phyloP scores from a whole-genome alignment of 2,113 vertebrate genomes.

The Carettochelys insculpta region DNA sequence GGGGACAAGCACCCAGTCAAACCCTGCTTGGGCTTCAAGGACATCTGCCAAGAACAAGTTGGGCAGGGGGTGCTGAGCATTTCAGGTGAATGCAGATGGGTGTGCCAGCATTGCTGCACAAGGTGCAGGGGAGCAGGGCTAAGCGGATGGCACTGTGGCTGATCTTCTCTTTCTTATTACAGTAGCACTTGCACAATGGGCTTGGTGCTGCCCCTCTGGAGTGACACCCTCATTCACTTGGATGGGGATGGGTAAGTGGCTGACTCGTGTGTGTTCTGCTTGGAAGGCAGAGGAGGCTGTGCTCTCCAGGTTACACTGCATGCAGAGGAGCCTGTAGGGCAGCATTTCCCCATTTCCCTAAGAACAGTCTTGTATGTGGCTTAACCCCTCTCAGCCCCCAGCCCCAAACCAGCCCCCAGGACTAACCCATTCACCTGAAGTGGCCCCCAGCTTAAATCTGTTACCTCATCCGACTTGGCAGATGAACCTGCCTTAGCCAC shows the following conservation, averaged over 20 bases:
- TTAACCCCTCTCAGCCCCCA: too few relatives aligned
- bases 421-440: too few relatives aligned
- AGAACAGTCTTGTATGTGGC: too few relatives aligned
- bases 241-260: constrained; percentile 97
- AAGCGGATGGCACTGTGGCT: background rate
- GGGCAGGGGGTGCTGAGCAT: background rate
- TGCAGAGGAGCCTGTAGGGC: too few relatives aligned
- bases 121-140: background rate
- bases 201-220: constrained; percentile 96
- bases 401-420: too few relatives aligned
- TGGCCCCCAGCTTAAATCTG: too few relatives aligned
- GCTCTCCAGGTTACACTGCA: background rate
- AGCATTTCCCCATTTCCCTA: too few relatives aligned
- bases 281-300: background rate
- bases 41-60: background rate
- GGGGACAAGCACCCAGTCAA: background rate
- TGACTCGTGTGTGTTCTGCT: background rate
- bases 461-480: too few relatives aligned
- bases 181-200: constrained; percentile 91
- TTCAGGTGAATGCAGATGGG: background rate
- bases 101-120: background rate
- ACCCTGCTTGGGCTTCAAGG: background rate
- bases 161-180: constrained; percentile 56
- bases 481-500: too few relatives aligned
- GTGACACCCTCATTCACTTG: constrained; percentile 97